Conservation (phyloP, 1,140 invertebrate genomes). For the Heterodera schachtii region DNA sequence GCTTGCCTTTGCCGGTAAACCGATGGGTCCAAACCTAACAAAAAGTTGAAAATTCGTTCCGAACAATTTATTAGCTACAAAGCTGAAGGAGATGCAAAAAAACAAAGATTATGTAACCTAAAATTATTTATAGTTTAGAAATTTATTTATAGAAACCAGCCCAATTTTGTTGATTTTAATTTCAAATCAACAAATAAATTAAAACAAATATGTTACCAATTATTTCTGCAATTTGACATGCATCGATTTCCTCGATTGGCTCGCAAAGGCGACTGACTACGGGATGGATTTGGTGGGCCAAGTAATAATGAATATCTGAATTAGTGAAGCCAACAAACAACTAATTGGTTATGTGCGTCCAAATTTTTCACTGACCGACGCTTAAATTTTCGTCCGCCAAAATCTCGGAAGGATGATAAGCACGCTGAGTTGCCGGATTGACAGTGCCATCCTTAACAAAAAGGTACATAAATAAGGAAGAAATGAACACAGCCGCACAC, state of each 20-base stretch:
- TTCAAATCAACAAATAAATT: neutral
- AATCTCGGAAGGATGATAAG: slow-evolving; percentile 87
- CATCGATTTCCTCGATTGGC: slow-evolving; percentile 89
- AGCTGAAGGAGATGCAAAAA: too few species aligned
- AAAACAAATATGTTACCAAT: slow-evolving; percentile 72
- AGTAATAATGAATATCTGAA: slow-evolving; percentile 67
- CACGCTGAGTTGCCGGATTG: slow-evolving; percentile 82
- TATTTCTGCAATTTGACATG: slow-evolving; percentile 82
- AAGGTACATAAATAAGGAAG: slow-evolving; percentile 1
- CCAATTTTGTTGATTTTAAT: neutral
- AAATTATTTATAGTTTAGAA: too few species aligned
- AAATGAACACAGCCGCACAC: slow-evolving; percentile 66
- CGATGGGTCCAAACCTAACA: slow-evolving; percentile 34
- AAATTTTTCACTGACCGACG: slow-evolving; percentile 24
- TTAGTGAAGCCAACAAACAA: slow-evolving; percentile 3
- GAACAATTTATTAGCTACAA: too few species aligned
- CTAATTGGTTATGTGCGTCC: neutral
- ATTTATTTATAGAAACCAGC: too few species aligned
- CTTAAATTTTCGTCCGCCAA: slow-evolving; percentile 72
- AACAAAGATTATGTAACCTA: too few species aligned
- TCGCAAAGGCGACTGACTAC: slow-evolving; percentile 90
- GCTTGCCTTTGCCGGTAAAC: slow-evolving; percentile 32
- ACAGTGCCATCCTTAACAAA: slow-evolving; percentile 68
- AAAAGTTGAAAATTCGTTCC: neutral
- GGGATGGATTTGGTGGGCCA: slow-evolving; percentile 78